Percentiles rank a stretch among this genome's conserved stretches.
Evolutionary conservation across 2,888 invertebrate genomes (phyloP).

Genomic region (Amphipyra tragopoginis): DNA sequence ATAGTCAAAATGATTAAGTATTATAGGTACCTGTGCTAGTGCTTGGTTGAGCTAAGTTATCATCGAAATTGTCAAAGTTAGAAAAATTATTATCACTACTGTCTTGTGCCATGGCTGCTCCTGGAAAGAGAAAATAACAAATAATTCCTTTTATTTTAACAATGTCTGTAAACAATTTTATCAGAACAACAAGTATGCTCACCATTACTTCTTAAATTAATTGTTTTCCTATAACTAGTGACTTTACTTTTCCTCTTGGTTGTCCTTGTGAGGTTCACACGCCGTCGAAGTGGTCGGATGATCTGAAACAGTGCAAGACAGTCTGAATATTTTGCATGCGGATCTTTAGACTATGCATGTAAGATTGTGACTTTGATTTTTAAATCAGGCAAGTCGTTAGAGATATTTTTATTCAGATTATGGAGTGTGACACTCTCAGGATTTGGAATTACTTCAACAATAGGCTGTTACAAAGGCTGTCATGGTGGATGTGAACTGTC

Average conservation of each 20-base stretch:
- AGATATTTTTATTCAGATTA: too few relatives aligned
- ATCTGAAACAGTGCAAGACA: conserved; percentile 68
- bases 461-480: too few relatives aligned
- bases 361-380: too few relatives aligned
- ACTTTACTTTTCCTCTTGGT: conserved; percentile 84
- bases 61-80: conserved; percentile 76
- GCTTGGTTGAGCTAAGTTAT: conserved; percentile 91
- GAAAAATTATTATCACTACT: conserved; percentile 76
- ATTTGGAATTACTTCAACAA: too few relatives aligned
- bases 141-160: background rate
- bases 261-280: conserved; percentile 81
- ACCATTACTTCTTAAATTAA: conserved; percentile 82
- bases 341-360: too few relatives aligned
- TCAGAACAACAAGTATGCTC: conserved; percentile 30
- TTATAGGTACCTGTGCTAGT: conserved; percentile 90
- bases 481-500: too few relatives aligned
- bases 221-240: conserved; percentile 79
- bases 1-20: too few relatives aligned
- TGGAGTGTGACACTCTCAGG: too few relatives aligned
- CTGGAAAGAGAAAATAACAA: conserved; percentile 59
- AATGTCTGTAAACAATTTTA: background rate
- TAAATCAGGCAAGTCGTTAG: too few relatives aligned
- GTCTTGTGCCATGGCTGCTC: conserved; percentile 72
- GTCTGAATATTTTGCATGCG: too few relatives aligned
- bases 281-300: conserved; percentile 79